These are phyloP conservation scores for Lucilia cuprina DNA, from an alignment of 1,140 invertebrate species.

Conservation along the genomic window DNA sequence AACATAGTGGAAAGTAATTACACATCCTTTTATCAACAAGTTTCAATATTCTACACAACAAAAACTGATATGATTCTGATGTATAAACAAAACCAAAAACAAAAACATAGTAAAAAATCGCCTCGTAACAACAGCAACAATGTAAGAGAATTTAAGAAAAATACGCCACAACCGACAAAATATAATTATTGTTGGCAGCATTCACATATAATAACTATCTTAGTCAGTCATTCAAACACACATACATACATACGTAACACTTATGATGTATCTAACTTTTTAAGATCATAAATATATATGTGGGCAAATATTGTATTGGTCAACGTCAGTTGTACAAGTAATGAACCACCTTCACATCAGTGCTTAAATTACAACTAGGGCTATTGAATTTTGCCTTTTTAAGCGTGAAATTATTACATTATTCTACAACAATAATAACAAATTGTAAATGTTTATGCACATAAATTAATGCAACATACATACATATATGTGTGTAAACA, in stretches of 20 bases:
- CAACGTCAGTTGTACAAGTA: not conserved
- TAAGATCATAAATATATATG: not conserved
- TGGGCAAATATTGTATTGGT: not conserved
- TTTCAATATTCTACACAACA: too few species aligned
- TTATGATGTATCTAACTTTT: not conserved
- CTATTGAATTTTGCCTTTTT: conserved; percentile 31
- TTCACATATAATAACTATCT: not conserved
- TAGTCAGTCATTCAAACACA: not conserved
- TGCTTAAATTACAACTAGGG: conserved; percentile 25
- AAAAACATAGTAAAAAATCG: not conserved
- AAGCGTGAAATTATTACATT: not conserved
- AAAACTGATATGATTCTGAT: not conserved
- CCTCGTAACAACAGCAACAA: too few species aligned
- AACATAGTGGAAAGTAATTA: too few species aligned
- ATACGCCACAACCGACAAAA: not conserved
- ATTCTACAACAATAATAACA: not conserved
- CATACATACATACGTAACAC: too few species aligned
- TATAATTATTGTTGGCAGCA: not conserved
- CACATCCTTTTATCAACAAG: too few species aligned
- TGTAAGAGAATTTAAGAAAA: not conserved
- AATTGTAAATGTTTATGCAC: not conserved
- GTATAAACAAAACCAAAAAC: not conserved
- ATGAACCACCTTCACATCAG: conserved; percentile 13
- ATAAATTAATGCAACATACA: not conserved
- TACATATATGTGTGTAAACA: too few species aligned